phyloP scores from a whole-genome alignment of 2,797 vertebrate species.

The Lycodopsis pacificus region DNA sequence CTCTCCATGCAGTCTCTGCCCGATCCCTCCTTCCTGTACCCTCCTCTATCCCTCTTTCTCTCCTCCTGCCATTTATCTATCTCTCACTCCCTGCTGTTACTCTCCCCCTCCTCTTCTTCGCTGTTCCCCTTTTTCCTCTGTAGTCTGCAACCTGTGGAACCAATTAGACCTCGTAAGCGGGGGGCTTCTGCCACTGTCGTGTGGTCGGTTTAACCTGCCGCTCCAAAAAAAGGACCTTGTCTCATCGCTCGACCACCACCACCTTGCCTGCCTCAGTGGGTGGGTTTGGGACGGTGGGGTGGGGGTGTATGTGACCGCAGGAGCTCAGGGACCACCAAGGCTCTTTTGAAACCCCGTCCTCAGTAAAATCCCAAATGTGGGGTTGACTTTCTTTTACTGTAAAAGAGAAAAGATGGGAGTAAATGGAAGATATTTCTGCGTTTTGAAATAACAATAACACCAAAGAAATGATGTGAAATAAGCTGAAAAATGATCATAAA shows the following conservation, averaged over 20 bases:
- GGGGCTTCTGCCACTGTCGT: conserved; percentile 76
- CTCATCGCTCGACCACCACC: conserved; percentile 59
- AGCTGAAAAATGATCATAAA: background rate
- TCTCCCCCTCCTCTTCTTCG: conserved; percentile 19
- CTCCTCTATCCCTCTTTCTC: conserved; percentile 18
- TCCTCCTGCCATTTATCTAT: conserved; percentile 49
- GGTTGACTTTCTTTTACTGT: conserved; percentile 24
- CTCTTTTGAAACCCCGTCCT: conserved; percentile 58
- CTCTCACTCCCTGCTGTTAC: conserved; percentile 46
- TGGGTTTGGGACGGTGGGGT: conserved; percentile 60
- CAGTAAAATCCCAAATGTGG: conserved; percentile 40
- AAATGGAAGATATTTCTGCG: background rate
- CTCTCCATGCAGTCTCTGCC: conserved; percentile 8
- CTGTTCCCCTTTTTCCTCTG: conserved; percentile 51
- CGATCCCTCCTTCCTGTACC: conserved; percentile 28
- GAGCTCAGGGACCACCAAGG: conserved; percentile 76
- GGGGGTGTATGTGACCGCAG: conserved; percentile 51
- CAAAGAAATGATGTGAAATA: background rate
- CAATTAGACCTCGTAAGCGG: conserved; percentile 79
- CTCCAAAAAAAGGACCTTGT: conserved; percentile 64
- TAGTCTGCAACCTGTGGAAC: conserved; percentile 83
- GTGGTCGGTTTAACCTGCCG: conserved; percentile 79
- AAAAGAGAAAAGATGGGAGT: conserved; percentile 15
- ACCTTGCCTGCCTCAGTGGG: conserved; percentile 70
- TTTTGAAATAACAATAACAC: conserved; percentile 15